These are phyloP conservation scores for Limnothrissa miodon DNA, from an alignment of 2,113 vertebrate species.

Conservation along the genomic window DNA sequence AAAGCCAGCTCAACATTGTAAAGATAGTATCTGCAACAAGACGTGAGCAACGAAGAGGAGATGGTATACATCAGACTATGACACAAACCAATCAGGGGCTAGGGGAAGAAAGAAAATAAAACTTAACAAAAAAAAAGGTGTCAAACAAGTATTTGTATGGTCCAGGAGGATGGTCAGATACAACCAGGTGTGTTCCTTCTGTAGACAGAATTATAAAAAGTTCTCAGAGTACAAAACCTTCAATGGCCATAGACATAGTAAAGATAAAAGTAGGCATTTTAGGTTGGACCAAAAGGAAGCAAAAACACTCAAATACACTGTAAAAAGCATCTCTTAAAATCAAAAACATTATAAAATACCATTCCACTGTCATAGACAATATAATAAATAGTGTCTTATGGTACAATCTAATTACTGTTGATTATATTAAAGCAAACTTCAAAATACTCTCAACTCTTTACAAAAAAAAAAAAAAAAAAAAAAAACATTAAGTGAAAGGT, in stretches of 20 bases:
- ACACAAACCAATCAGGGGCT: constrained; percentile 58
- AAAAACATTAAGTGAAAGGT: constrained; percentile 37
- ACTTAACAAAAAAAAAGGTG: too few relatives aligned
- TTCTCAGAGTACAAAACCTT: constrained; percentile 93
- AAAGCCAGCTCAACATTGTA: constrained; percentile 94
- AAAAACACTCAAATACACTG: constrained; percentile 71
- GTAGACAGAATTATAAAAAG: constrained; percentile 90
- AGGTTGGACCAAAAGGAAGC: constrained; percentile 71
- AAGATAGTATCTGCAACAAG: constrained; percentile 84
- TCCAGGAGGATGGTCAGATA: constrained; percentile 84
- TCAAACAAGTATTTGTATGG: constrained; percentile 89
- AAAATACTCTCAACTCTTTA: constrained; percentile 63
- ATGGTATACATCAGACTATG: constrained; percentile 72
- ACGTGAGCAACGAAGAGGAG: constrained; percentile 72
- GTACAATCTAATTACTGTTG: constrained; percentile 56
- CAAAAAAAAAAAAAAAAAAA: constrained; percentile 54
- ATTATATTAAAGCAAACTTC: constrained; percentile 64
- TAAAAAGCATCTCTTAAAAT: constrained; percentile 69
- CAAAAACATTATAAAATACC: constrained; percentile 75
- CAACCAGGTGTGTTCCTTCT: constrained; percentile 66
- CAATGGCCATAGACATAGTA: constrained; percentile 78
- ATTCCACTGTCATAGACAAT: constrained; percentile 73
- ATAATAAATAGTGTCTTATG: constrained; percentile 62
- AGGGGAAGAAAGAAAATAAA: constrained; percentile 77
- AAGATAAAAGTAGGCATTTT: constrained; percentile 82